phyloP scores from a whole-genome alignment of 37 sponge, comb jelly and placozoan genomes.

The Spongilla lacustris region DNA sequence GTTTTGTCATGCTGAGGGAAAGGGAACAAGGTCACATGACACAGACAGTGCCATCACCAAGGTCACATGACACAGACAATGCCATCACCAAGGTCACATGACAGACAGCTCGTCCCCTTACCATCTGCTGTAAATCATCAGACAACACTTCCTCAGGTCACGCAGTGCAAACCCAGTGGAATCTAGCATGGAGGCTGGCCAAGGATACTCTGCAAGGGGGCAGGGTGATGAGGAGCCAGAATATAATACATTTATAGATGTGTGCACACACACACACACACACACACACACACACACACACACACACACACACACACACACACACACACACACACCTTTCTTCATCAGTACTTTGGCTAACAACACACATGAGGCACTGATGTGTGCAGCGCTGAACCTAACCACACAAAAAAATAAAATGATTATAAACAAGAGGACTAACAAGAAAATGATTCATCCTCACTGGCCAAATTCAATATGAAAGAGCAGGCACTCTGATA shows the following conservation, averaged over 20 bases:
- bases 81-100: not conserved
- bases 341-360: conserved; percentile 50
- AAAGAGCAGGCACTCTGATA: conserved; percentile 72
- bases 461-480: conserved; percentile 53
- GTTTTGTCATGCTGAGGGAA: conserved; percentile 43
- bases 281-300: conserved; percentile 18
- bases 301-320: conserved; percentile 17
- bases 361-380: conserved; percentile 55
- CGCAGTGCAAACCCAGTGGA: conserved; percentile 54
- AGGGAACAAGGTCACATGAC: not conserved
- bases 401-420: conserved; percentile 21
- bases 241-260: not conserved
- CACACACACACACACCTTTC: conserved; percentile 37
- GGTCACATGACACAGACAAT: not conserved
- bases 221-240: not conserved
- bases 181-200: conserved; percentile 39
- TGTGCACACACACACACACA: not conserved
- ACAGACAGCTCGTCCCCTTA: not conserved
- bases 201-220: conserved; percentile 57
- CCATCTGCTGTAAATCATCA: conserved; percentile 46
- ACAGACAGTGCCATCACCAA: not conserved
- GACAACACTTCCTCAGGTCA: conserved; percentile 32
- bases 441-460: not conserved
- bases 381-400: conserved; percentile 43
- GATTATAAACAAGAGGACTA: not conserved